phyloP scores from a whole-genome alignment of 1,140 invertebrate species.

The Atta colombica region DNA sequence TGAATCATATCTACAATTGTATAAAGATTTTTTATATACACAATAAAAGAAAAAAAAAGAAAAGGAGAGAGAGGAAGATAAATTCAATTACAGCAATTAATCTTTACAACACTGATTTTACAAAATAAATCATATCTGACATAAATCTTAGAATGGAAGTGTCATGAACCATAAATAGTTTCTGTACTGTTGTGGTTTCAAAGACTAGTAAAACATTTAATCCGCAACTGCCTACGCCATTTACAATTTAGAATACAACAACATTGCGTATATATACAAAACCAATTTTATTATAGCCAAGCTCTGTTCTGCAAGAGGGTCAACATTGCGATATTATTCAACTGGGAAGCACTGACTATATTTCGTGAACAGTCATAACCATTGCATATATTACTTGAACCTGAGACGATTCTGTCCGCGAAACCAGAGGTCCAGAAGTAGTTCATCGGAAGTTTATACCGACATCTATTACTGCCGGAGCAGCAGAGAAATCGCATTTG shows the following conservation, averaged over 20 bases:
- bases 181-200: neutral
- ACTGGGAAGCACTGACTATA: constrained; percentile 18
- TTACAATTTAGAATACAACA: neutral
- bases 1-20: neutral
- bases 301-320: neutral
- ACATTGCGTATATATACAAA: neutral
- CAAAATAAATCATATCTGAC: neutral
- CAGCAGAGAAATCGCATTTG: constrained; percentile 37
- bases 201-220: neutral
- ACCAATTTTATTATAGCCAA: neutral
- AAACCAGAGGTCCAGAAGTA: constrained; percentile 54
- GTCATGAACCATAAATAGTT: neutral
- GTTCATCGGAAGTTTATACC: constrained; percentile 58
- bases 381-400: constrained; percentile 4
- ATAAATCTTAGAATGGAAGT: neutral
- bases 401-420: constrained; percentile 32
- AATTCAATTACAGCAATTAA: neutral
- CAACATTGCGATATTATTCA: constrained; percentile 18
- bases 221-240: neutral
- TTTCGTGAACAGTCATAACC: constrained; percentile 45
- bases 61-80: no score
- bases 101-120: neutral
- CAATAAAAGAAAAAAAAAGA: neutral
- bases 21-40: neutral
- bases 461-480: constrained; percentile 41